Conservation (phyloP, 2,888 invertebrate species). For the Pyrgus malvae region DNA sequence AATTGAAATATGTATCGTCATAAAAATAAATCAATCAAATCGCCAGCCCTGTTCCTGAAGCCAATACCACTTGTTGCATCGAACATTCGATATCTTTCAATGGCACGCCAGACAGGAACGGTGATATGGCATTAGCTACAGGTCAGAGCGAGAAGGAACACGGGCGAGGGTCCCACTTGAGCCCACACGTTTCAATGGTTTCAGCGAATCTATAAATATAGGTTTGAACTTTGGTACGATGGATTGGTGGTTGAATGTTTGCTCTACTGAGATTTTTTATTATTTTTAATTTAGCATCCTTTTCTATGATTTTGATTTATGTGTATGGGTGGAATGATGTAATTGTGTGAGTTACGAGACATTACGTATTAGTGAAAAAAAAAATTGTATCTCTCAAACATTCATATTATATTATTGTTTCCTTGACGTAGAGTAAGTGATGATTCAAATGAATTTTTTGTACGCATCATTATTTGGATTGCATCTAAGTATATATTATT, state of each 20-base stretch:
- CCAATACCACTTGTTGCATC: conserved; percentile 78
- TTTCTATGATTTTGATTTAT: no score
- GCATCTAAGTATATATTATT: no score
- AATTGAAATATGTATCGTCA: no score
- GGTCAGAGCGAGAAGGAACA: conserved; percentile 46
- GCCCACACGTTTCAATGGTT: conserved; percentile 74
- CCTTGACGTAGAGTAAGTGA: no score
- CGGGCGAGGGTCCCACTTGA: conserved; percentile 68
- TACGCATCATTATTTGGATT: no score
- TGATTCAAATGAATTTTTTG: no score
- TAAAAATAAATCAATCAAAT: conserved; percentile 65
- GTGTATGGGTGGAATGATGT: no score
- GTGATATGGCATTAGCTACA: conserved; percentile 30
- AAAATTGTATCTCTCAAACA: no score
- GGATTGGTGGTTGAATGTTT: conserved; percentile 36
- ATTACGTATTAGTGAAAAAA: no score
- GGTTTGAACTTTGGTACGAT: conserved; percentile 62
- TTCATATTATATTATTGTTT: no score
- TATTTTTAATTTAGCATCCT: not conserved
- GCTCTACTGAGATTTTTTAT: conserved; percentile 48
- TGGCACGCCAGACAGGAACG: conserved; percentile 58
- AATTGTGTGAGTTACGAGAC: no score
- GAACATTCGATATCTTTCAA: conserved; percentile 80
- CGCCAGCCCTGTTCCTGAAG: conserved; percentile 67
- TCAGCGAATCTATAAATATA: conserved; percentile 73